Base-by-base conservation (phyloP, 2,797 vertebrate species). In the Sebastes variabilis region DNA sequence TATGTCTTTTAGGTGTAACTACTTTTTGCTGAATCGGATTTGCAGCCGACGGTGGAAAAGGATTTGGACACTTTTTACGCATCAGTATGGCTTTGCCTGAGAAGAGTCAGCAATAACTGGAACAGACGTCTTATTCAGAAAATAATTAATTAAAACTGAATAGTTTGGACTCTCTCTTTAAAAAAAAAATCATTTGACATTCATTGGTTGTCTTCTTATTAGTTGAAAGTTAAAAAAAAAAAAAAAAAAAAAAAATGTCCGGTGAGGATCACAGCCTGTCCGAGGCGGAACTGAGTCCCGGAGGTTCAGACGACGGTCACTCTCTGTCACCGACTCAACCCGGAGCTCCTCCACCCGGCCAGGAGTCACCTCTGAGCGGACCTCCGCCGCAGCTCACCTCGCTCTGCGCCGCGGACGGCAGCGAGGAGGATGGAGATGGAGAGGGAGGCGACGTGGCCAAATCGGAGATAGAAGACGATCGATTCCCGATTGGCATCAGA, bases 181-280 rank as follows among this genome's bases (percentile, higher is more conserved):
- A 38, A 38, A 42, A 38, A 27, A 76, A 66, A 61, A 16, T 3
- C 1, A 24, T 68, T 78, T 68, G 66, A 6, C 24, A 59, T 67
- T 67, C 25, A 24, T 49, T 52, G 24, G 22, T 68, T 75, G 20
- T 62, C 3, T 66, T 82, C 11, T 54, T 7, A 77, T 65, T 67
- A 58, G 22, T 36, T 34, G 7, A 76, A 83, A 66, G 12, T 16
- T 16, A 1, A 14, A 67, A 66, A 67, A 66, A n/a, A 72, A n/a
- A 72, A 89, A 75, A 54, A 14, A 67, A 66, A 67, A 66, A n/a
- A 72, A 89, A 75, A 49, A 96, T 96, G 96, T 96, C 96, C 29
- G 95, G 94, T 58, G 98, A 99, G 2, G 98, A 99, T 81, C 98
- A 99, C 94, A 98, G 98, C 89, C 96, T 99, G 88, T 99, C 98